Evolutionary conservation across 2,888 invertebrate species (phyloP), one percentile per base, ranked within the genome.

Genomic region (Hydraecia micacea): DNA sequence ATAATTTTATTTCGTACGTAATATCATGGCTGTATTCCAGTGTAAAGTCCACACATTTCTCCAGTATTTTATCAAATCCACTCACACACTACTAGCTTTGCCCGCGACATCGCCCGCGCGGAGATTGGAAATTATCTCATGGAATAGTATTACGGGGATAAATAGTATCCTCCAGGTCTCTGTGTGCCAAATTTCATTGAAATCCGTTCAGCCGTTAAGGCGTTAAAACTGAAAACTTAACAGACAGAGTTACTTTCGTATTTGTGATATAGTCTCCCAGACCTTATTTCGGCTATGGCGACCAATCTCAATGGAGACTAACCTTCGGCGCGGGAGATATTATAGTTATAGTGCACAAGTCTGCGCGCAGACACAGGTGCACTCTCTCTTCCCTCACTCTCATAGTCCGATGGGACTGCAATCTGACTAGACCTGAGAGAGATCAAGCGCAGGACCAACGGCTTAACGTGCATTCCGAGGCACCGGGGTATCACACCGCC

Each of bases 1-100:
- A 66, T 70, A 9, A 39, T 77, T 77, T 66, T 36, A 77, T 70
- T 60, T 55, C 25, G 28, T 65, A 58, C 11, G 25, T 72, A 46
- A 60, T n/a, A 15, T 46, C n/a, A 28, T 75, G 21, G 21, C 9
- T 36, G 18, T 60, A 4, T 7, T 32, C 0, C n/a, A 15, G 32
- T 15, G 3, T 32, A 46, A 36, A 70, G 49, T 25, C n/a, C 28
- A 49, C 2, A 21, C 4, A 36, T 11, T 25, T 72, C 6, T 42
- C 42, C 36, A 25, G 32, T 52, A 69, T 18, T 32, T 18, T 32
- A 8, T 8, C 2, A 62, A 28, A 6, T 15, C 13, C 8, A 21
- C 7, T n/a, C n/a, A 11, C 6, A 52, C n/a, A n/a, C 1, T 21
- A 6, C 32, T 36, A 52, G 18, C n/a, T 36, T 49, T 36, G 18